phyloP scores from a whole-genome alignment of 2,888 invertebrate genomes.

The Carterocephalus palaemon region DNA sequence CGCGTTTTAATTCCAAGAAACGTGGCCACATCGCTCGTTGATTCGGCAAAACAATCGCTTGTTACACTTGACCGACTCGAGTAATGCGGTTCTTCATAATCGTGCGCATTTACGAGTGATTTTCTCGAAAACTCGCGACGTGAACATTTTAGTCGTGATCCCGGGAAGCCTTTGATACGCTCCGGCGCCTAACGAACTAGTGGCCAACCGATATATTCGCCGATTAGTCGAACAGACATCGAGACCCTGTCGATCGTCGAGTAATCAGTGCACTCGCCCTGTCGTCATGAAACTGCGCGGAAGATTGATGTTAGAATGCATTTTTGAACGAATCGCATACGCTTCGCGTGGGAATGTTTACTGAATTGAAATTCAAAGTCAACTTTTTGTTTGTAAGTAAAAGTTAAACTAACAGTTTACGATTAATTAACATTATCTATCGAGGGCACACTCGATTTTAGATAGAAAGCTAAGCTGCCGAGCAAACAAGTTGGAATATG shows the following conservation, averaged over 20 bases:
- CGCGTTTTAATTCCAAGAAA: constrained; percentile 10
- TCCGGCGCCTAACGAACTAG: constrained; percentile 63
- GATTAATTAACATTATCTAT: constrained; percentile 15
- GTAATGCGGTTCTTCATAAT: constrained; percentile 51
- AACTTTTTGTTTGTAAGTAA: constrained; percentile 1
- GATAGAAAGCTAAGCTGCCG: background rate
- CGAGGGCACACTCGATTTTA: background rate
- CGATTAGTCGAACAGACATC: constrained; percentile 48
- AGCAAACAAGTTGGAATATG: background rate
- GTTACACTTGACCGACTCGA: constrained; percentile 35
- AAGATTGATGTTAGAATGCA: constrained; percentile 33
- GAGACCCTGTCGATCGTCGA: constrained; percentile 46
- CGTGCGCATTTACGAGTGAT: constrained; percentile 57
- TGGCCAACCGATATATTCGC: constrained; percentile 49
- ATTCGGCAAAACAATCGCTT: constrained; percentile 32
- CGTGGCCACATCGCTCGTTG: constrained; percentile 18
- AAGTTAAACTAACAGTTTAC: background rate
- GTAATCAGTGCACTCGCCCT: constrained; percentile 44
- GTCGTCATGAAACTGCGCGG: constrained; percentile 29
- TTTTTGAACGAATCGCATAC: constrained; percentile 14
- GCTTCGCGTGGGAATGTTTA: constrained; percentile 4
- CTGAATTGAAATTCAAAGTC: constrained; percentile 10
- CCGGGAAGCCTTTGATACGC: constrained; percentile 61
- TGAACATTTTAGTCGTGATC: constrained; percentile 65
- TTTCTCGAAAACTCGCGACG: constrained; percentile 66